phyloP scores from a whole-genome alignment of 2,888 invertebrate species.

The Elysia crispata region DNA sequence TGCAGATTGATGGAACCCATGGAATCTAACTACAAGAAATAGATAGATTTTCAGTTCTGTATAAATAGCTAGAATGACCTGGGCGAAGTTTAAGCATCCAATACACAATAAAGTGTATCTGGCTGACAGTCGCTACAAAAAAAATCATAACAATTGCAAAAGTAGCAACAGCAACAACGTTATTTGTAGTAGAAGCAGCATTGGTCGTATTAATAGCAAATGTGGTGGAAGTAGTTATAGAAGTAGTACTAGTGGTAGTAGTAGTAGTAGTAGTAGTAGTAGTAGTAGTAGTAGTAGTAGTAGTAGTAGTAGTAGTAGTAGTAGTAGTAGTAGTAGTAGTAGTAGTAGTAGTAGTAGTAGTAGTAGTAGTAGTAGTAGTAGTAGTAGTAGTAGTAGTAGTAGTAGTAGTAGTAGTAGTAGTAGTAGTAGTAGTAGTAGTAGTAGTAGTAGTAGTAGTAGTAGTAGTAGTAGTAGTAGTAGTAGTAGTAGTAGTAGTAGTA shows the following conservation, averaged over 20 bases:
- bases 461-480: constrained; percentile 23
- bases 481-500: neutral
- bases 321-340: constrained; percentile 11
- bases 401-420: constrained; percentile 6
- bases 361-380: constrained; percentile 25
- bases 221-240: no score
- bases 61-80: no score
- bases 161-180: no score
- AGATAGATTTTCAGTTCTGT: no score
- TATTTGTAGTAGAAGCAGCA: no score
- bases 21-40: no score
- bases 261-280: constrained; percentile 28
- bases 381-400: constrained; percentile 26
- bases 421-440: neutral
- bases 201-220: constrained; percentile 5
- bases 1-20: no score
- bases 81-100: no score
- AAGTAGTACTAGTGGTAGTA: no score
- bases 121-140: no score
- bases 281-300: constrained; percentile 19
- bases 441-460: constrained; percentile 22
- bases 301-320: constrained; percentile 18
- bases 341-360: constrained; percentile 14
- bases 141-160: no score
- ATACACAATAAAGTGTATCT: no score